phyloP scores from a whole-genome alignment of 2,797 vertebrate species.

The Galaxias olidus region DNA sequence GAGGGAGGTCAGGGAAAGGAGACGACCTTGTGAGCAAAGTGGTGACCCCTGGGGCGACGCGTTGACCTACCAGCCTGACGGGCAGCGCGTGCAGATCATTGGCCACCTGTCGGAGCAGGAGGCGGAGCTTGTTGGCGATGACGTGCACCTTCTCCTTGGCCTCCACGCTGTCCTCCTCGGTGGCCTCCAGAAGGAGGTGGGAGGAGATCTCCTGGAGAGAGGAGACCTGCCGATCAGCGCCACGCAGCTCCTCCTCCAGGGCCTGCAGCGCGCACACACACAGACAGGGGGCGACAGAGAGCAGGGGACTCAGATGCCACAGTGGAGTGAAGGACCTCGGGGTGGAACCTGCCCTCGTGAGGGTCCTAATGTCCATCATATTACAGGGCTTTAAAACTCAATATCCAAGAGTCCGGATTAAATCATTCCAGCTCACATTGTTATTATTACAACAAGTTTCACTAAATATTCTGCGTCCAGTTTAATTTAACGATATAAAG shows the following conservation, averaged over 20 bases:
- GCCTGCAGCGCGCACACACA: conserved; percentile 65
- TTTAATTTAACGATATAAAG: too few relatives aligned
- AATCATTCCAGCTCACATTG: too few relatives aligned
- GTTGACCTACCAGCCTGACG: conserved; percentile 70
- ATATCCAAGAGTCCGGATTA: too few relatives aligned
- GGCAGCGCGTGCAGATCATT: conserved; percentile 69
- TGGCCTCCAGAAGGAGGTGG: conserved; percentile 78
- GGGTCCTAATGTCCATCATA: too few relatives aligned
- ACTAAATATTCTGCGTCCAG: too few relatives aligned
- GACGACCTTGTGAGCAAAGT: too few relatives aligned
- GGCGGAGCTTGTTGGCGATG: conserved; percentile 81
- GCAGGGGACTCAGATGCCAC: background rate
- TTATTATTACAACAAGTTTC: too few relatives aligned
- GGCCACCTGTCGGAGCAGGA: conserved; percentile 78
- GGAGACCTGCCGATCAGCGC: conserved; percentile 71
- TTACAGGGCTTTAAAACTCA: too few relatives aligned
- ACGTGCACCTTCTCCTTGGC: conserved; percentile 88
- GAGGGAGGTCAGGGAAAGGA: too few relatives aligned
- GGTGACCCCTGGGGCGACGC: too few relatives aligned
- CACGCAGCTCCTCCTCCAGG: conserved; percentile 80
- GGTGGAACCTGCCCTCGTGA: background rate
- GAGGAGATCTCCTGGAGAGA: conserved; percentile 81
- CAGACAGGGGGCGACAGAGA: conserved; percentile 27
- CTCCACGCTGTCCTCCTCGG: conserved; percentile 78
- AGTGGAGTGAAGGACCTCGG: background rate